Conservation (phyloP, 2,888 invertebrate genomes). For the Bombylius discolor region DNA sequence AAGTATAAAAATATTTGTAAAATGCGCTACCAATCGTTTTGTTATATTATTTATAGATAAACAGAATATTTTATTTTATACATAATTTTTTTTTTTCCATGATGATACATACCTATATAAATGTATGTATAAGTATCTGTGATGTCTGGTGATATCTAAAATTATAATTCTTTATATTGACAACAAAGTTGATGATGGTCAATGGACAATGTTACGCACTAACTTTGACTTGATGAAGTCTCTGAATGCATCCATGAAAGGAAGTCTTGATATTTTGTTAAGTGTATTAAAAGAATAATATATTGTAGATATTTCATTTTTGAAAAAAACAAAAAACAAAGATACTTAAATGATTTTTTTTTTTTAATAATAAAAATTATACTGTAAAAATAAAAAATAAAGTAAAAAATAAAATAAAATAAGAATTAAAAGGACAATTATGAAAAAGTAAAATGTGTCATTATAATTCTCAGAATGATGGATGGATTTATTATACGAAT, state of each 20-base stretch:
- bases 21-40: constrained; percentile 7
- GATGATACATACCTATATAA: no score
- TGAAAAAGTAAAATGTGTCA: neutral
- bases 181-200: neutral
- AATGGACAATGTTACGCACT: constrained; percentile 3
- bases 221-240: constrained; percentile 9
- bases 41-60: no score
- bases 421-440: no score
- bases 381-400: no score
- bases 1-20: constrained; percentile 13
- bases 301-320: neutral
- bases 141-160: no score
- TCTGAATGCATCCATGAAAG: constrained; percentile 5
- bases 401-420: no score
- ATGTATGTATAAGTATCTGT: no score
- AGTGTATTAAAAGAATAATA: neutral
- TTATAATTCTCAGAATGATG: constrained; percentile 10
- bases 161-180: no score
- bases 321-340: neutral
- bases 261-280: constrained; percentile 5
- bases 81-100: no score
- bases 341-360: no score
- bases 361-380: no score
- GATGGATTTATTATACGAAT: constrained; percentile 12
- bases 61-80: no score